Evolutionary conservation across 2,797 vertebrate species (phyloP).

Genomic region (Malurus splendens): DNA sequence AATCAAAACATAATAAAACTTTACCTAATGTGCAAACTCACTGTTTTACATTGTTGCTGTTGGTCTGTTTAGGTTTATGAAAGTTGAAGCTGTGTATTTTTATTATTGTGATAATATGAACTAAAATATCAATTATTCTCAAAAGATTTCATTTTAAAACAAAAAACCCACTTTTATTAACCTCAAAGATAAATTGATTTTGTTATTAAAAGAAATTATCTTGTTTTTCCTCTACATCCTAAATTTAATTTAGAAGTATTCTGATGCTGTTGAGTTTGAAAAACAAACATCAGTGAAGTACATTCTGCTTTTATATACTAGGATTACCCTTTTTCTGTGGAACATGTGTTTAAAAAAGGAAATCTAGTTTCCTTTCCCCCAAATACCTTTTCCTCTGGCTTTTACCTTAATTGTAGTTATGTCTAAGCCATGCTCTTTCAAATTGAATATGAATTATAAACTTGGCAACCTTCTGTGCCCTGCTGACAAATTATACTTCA

Average conservation of each 20-base stretch:
- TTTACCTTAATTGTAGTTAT: neutral
- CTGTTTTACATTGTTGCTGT: neutral
- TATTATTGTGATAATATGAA: neutral
- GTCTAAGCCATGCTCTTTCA: neutral
- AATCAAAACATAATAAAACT: neutral
- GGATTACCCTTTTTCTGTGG: neutral
- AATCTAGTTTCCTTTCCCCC: neutral
- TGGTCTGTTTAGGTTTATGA: neutral
- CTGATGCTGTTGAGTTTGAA: neutral
- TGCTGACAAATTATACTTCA: neutral
- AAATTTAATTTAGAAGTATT: neutral
- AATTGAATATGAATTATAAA: neutral
- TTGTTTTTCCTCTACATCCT: neutral
- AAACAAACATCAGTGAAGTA: neutral
- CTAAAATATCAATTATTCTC: neutral
- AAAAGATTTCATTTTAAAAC: neutral
- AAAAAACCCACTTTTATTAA: neutral
- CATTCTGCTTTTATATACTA: neutral
- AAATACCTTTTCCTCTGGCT: neutral
- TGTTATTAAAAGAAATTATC: neutral
- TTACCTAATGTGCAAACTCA: neutral
- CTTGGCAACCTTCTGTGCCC: neutral
- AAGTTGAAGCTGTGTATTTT: neutral
- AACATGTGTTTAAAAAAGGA: neutral
- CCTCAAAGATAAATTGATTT: neutral